Evolutionary conservation across 2,888 invertebrate genomes (phyloP), one percentile per base, ranked within the genome.

Genomic region (Cinara cedri): DNA sequence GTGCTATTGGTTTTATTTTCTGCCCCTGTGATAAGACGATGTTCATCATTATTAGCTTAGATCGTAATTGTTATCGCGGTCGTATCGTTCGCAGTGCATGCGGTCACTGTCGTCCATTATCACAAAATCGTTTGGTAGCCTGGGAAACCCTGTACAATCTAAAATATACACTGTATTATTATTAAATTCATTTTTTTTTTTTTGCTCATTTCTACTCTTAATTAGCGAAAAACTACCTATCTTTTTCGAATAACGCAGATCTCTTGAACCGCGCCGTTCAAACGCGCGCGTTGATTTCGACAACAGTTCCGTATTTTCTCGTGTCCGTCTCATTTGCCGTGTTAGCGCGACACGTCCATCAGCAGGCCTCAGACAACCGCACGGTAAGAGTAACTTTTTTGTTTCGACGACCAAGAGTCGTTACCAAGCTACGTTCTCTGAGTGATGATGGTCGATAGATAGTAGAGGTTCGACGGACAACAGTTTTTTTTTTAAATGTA

Each of bases 141-240:
- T 71, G 71, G 55, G 71, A 42, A 71, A 10, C 44, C 55, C 71
- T 21, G 54, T 71, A 42, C 55, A 71, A 55, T 71, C 49, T 66
- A 66, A 49, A 26, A 66, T 68, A 68, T 19, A 54, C 9, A 19
- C 4, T 70, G 26, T 68, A 26, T 26, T 13, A 26, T 44, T 51
- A n/a, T 68, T 24, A n/a, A 24, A 26, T 26, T 60, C 26, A n/a
- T 9, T 60, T 60, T 34, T 14, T 16, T 60, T 26, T 60, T 14
- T 63, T 21, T 66, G 24, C 24, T 66, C 24, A 16, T 60, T 14
- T 63, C 24, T 66, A 46, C 24, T 66, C 24, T 24, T 21, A 49
- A 49, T 66, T 46, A 16, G 46, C 26, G 24, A 44, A 19, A 13
- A 11, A 13, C 60, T 60, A 34, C 10, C 26, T 26, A 9, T 26